Base-by-base conservation (phyloP, 1,140 invertebrate genomes). In the Leptinotarsa texana region DNA sequence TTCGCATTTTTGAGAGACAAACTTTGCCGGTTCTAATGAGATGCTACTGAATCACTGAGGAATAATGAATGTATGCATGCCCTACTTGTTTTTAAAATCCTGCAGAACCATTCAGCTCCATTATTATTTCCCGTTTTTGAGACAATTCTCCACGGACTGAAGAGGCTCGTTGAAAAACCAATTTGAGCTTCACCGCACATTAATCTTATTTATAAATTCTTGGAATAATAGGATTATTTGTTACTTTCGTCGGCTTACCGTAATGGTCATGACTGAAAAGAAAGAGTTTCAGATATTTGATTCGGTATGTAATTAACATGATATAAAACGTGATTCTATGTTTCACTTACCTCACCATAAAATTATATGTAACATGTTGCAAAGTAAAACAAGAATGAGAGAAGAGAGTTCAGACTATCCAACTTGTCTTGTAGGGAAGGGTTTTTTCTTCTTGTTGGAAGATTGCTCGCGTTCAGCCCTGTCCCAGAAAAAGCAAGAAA, bases 51-150 rank as follows among this genome's bases (percentile, higher is more conserved):
- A 15, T 57, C 51, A 57, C 51, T 18, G 51, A 57, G 6, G 17
- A 57, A 57, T 57, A 57, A 57, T 57, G 51, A 57, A 57, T 57
- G 51, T 57, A 57, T 57, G 51, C 51, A 57, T 57, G 51, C 51
- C 51, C 51, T 57, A 57, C 51, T 57, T 57, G 51, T 57, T 57
- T 57, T 57, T 57, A 57, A 57, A 57, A n/a, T 57, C 15, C 51
- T 18, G 51, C 51, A 57, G 13, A 57, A 18, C 51, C 51, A 57
- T 57, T 57, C 51, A 57, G 51, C 4, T 57, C n/a, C 51, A 57
- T 57, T 57, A 57, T 57, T 57, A 57, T 57, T 57, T 57, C 51
- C 51, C 51, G 51, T 57, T 57, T 57, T 57, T 57, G 51, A 57
- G 51, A 57, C 51, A 57, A 57, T 57, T 57, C 51, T 57, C n/a